Base-by-base conservation (phyloP, 2,797 vertebrate genomes). In the Myripristis jacobus region DNA sequence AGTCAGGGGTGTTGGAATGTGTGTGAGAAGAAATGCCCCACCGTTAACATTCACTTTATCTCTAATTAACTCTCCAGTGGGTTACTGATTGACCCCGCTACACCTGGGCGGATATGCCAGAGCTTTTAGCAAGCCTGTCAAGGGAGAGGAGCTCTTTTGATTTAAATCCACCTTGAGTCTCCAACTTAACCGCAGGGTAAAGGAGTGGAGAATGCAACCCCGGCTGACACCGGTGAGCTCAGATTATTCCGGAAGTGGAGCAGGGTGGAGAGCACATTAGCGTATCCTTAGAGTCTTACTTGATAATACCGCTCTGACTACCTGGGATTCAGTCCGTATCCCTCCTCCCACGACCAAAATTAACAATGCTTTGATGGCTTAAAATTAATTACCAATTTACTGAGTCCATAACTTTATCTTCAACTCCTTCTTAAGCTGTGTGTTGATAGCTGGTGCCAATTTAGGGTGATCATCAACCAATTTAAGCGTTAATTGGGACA, bases 141-240 rank as follows among this genome's bases (percentile, higher is more conserved):
- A 75, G 78, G 75, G 76, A 86, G 80, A 90, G 62, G 75, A 41
- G 76, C 64, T 87, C 92, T 90, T 94, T 94, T 95, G 89, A 93
- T 92, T 91, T 88, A 92, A 94, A 94, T 93, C 94, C 91, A 86
- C 84, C 78, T 67, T 82, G 74, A 91, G 75, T 86, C 89, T 90
- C 71, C 64, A 88, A 89, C 80, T 92, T 91, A 92, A 92, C 87
- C 73, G 81, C 70, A 0, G 83, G 51, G 88, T 85, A 80, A 87
- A 90, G 77, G 86, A 88, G 78, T 85, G 86, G 74, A 78, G 87
- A 87, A 76, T 61, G 70, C 72, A 87, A 60, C 84, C 64, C 66
- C 21, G 71, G 47, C 84, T 77, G 87, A 89, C 86, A 91, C 81
- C 44, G n/a, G 71, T 80, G 87, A 86, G 84, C 75, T 79, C 46